Evolutionary conservation across 2,888 invertebrate genomes (phyloP), one percentile per base, ranked within the genome.

Genomic region (Melieria crassipennis): DNA sequence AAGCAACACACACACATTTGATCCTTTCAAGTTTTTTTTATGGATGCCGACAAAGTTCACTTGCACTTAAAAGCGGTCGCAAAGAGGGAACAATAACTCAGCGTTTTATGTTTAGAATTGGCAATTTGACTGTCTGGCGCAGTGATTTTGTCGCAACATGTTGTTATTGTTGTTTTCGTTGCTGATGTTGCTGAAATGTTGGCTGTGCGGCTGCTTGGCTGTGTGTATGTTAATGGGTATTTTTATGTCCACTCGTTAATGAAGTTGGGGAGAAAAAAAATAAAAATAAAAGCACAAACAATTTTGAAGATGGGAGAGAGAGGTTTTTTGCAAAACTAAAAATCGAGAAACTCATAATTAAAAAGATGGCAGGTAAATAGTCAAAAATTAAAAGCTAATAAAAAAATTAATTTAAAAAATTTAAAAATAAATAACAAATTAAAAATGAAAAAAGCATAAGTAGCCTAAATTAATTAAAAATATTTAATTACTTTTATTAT

Each of bases 211-310:
- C 13, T 43, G 10, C 50, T 13, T 43, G 66, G 50, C 66, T 30
- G 47, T 50, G 48, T 50, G 58, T 45, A 65, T 45, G 45, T 48
- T 70, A 72, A 60, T 69, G 71, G 65, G 64, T 56, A 67, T 60
- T 71, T 70, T 74, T 73, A 75, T 72, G 43, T 67, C 7, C 7
- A n/a, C 55, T 67, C 65, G 65, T 68, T 73, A 73, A 70, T 73
- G 70, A 73, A 70, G 63, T 43, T 30, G 16, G n/a, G 4, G 60
- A 61, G 5, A 65, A 7, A 30, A 47, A 42, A 48, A 62, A 62
- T 11, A 46, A 6, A n/a, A n/a, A 43, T 11, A 5, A 56, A 7
- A 10, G 0, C 57, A 68, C 9, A 52, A 58, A 66, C 45, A 60
- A 47, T 30, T 2, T 30, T 30, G 30, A 30, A 30, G 30, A 30